Conservation (phyloP, 2,888 invertebrate species). For the Xylota sylvarum region DNA sequence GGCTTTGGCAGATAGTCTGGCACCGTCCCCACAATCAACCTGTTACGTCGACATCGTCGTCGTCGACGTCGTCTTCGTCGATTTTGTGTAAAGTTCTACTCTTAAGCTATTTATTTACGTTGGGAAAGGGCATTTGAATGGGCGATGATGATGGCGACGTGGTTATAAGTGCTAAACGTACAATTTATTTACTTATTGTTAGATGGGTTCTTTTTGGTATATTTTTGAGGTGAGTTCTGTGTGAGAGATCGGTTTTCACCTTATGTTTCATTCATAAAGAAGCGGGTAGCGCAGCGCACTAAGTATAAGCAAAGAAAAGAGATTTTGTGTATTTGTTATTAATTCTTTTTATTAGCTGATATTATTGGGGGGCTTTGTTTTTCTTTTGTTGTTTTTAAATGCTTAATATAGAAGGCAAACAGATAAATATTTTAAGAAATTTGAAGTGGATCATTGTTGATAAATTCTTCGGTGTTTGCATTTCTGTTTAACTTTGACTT, state of each 20-base stretch:
- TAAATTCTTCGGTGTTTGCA: conserved; percentile 19
- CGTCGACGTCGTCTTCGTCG: conserved; percentile 40
- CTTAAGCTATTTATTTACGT: conserved; percentile 70
- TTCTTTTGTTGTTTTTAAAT: conserved; percentile 38
- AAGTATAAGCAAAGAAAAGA: conserved; percentile 47
- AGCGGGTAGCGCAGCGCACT: not conserved
- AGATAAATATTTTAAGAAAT: conserved; percentile 44
- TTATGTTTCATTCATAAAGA: conserved; percentile 62
- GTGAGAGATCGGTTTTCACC: conserved; percentile 36
- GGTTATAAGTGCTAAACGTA: conserved; percentile 62
- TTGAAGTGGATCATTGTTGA: conserved; percentile 41
- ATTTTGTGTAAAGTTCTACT: conserved; percentile 66
- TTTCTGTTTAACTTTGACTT: conserved; percentile 33
- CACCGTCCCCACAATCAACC: conserved; percentile 53
- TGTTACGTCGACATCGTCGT: conserved; percentile 45
- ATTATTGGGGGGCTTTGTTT: conserved; percentile 37
- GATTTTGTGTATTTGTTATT: conserved; percentile 45
- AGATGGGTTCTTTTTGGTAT: conserved; percentile 34
- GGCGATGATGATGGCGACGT: conserved; percentile 41
- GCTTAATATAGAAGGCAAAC: conserved; percentile 35
- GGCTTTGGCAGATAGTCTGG: conserved; percentile 65
- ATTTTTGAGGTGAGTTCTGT: conserved; percentile 24
- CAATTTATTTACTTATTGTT: conserved; percentile 49
- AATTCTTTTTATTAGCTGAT: conserved; percentile 38
- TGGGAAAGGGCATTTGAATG: conserved; percentile 63